phyloP scores from a whole-genome alignment of 2,113 vertebrate genomes.

The Pomatorhinus ruficollis region DNA sequence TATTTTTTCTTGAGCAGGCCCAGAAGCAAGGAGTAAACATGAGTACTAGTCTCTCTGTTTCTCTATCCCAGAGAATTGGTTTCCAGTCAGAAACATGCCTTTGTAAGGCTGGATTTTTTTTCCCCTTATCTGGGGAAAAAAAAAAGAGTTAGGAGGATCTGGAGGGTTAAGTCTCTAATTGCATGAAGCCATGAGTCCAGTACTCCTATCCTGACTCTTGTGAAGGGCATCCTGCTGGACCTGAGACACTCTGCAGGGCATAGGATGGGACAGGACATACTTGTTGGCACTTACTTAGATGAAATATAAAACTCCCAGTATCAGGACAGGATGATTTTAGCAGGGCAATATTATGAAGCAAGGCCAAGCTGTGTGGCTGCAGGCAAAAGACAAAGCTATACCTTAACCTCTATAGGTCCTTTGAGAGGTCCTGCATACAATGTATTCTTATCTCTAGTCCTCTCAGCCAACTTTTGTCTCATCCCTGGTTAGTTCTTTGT shows the following conservation, averaged over 20 bases:
- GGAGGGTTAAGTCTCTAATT: not conserved
- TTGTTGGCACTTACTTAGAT: not conserved
- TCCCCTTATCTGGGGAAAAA: rapidly evolving
- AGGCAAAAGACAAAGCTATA: not conserved
- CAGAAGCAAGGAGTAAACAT: not conserved
- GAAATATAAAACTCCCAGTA: not conserved
- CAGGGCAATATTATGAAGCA: not conserved
- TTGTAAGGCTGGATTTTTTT: not conserved
- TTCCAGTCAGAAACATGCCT: not conserved
- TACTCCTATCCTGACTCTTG: not conserved
- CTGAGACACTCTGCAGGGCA: too few relatives aligned
- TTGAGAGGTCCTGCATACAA: not conserved
- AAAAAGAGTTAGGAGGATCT: not conserved
- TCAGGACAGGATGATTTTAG: not conserved
- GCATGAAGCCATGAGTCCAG: not conserved
- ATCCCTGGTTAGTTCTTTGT: not conserved
- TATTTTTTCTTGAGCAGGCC: not conserved
- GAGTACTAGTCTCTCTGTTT: not conserved
- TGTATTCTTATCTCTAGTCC: not conserved
- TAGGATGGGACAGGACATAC: not conserved
- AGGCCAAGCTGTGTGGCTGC: not conserved
- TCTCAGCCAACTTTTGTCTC: not conserved
- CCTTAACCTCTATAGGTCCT: not conserved
- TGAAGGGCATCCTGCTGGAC: not conserved
- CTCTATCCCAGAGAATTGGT: not conserved